phyloP scores from a whole-genome alignment of 1,140 invertebrate genomes.

The Eumaeus atala region DNA sequence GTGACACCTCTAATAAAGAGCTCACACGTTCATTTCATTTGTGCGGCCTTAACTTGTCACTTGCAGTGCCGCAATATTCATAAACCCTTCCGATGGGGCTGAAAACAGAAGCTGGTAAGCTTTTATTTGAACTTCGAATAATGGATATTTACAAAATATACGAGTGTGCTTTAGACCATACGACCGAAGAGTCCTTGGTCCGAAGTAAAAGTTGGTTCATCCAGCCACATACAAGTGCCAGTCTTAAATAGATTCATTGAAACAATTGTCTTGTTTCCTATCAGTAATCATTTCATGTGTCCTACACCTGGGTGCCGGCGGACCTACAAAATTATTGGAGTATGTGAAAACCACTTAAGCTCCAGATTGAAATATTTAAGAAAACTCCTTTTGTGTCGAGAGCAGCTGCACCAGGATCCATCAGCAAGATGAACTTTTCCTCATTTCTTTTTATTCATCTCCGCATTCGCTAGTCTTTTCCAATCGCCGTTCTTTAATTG shows the following conservation, averaged over 20 bases:
- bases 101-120: not conserved
- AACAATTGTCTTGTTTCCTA: too few species aligned
- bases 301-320: too few species aligned
- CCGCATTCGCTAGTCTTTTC: slow-evolving; percentile 31
- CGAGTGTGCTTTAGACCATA: too few species aligned
- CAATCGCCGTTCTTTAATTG: slow-evolving; percentile 44
- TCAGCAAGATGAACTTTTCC: slow-evolving; percentile 31
- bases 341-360: too few species aligned
- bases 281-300: too few species aligned
- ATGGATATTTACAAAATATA: too few species aligned
- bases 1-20: slow-evolving; percentile 8
- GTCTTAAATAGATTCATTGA: too few species aligned
- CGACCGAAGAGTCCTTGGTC: too few species aligned
- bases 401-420: slow-evolving; percentile 36
- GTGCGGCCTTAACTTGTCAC: slow-evolving; percentile 9
- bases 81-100: slow-evolving; percentile 2
- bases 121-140: too few species aligned
- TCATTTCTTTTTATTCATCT: slow-evolving; percentile 36
- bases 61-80: slow-evolving; percentile 6
- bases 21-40: slow-evolving; percentile 3
- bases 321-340: too few species aligned
- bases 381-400: slow-evolving; percentile 4
- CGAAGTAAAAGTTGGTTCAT: too few species aligned
- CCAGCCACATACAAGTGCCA: too few species aligned
- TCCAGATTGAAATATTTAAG: slow-evolving; percentile 7